These are phyloP conservation scores for cat (Felis catus) DNA, from an alignment of 2,113 vertebrate species.

Conservation along the genomic window F.catus_Fca126_mat1.0 CM031416.1:49680001-49680500, in stretches of 20 bases:
- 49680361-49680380: too few species aligned
- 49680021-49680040: background rate
- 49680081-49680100: background rate
- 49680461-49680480: too few species aligned
- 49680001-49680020: background rate
- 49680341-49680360: too few species aligned
- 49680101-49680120: background rate
- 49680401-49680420: too few species aligned
- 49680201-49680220: background rate
- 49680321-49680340: background rate
- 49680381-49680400: too few species aligned
- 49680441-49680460: too few species aligned
- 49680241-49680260: background rate
- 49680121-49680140: background rate
- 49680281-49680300: background rate
- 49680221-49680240: background rate
- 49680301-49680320: background rate
- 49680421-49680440: too few species aligned
- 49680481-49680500: too few species aligned
- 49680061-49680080: background rate
- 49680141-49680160: background rate
- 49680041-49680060: background rate
- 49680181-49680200: background rate
- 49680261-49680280: background rate
- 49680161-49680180: background rate